A percentile compares a stretch with the other conserved stretches of the same genome.
Conservation (phyloP, 1,140 invertebrate genomes). For the Matsumurasca onukii region DNA sequence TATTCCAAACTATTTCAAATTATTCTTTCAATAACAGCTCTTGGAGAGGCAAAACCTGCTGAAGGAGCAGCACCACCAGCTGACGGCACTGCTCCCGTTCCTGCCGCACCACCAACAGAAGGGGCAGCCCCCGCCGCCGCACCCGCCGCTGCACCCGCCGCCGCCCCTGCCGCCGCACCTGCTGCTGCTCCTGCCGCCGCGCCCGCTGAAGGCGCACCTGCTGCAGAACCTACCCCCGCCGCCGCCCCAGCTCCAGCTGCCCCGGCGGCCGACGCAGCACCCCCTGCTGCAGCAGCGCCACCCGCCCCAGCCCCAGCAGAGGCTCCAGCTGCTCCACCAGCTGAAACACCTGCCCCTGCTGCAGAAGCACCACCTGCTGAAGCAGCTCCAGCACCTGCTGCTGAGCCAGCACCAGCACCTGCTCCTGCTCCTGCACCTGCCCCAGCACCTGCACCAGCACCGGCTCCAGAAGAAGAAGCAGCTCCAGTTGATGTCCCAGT, state of each 20-base stretch:
- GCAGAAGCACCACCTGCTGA: constrained; percentile 45
- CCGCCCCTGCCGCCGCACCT: constrained; percentile 25
- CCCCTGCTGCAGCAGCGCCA: constrained; percentile 44
- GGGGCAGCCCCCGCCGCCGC: constrained; percentile 36
- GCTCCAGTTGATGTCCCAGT: neutral
- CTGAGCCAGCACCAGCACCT: constrained; percentile 36
- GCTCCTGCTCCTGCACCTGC: constrained; percentile 47
- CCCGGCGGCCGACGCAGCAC: constrained; percentile 13
- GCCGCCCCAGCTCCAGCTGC: constrained; percentile 36
- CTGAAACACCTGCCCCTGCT: constrained; percentile 42
- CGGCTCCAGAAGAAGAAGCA: neutral
- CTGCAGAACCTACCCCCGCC: constrained; percentile 39
- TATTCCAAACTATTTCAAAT: too few relatives aligned
- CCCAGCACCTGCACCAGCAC: constrained; percentile 34
- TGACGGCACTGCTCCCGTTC: constrained; percentile 48
- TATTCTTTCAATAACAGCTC: too few relatives aligned
- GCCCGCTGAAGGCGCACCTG: constrained; percentile 12
- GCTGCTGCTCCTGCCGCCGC: constrained; percentile 35
- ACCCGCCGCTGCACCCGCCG: constrained; percentile 18
- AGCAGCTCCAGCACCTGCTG: constrained; percentile 36
- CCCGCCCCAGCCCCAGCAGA: constrained; percentile 23
- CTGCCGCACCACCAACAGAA: constrained; percentile 45
- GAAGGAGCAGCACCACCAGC: constrained; percentile 49
- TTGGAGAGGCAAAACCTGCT: constrained; percentile 42
- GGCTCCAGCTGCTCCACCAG: constrained; percentile 25